phyloP scores from a whole-genome alignment of 2,888 invertebrate genomes.

The Mimumesa dahlbomi region DNA sequence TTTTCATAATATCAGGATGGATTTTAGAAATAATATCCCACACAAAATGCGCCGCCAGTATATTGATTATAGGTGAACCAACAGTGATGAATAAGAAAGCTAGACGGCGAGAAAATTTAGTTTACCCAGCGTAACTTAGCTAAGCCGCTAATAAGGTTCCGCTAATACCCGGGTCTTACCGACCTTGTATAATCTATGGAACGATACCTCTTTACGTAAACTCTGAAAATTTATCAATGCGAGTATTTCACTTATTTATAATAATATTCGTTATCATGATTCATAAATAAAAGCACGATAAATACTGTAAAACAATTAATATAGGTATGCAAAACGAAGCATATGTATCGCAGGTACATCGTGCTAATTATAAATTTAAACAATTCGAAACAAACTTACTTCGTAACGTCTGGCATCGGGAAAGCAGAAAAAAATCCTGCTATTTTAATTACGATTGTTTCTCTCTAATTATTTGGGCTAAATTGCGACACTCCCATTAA shows the following conservation, averaged over 20 bases:
- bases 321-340: too few relatives aligned
- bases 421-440: too few relatives aligned
- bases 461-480: too few relatives aligned
- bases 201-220: conserved; percentile 44
- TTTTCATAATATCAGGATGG: conserved; percentile 45
- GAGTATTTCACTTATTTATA: conserved; percentile 47
- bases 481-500: too few relatives aligned
- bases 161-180: conserved; percentile 63
- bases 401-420: too few relatives aligned
- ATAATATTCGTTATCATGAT: conserved; percentile 49
- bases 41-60: conserved; percentile 40
- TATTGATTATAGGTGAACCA: conserved; percentile 51
- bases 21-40: conserved; percentile 49
- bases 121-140: conserved; percentile 61
- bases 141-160: conserved; percentile 69
- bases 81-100: conserved; percentile 49
- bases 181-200: conserved; percentile 56
- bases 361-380: too few relatives aligned
- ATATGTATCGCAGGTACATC: too few relatives aligned
- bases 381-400: too few relatives aligned
- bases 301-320: too few relatives aligned
- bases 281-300: too few relatives aligned
- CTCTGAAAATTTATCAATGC: conserved; percentile 44
- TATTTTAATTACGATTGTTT: too few relatives aligned
- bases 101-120: conserved; percentile 57